Evolutionary conservation across 2,113 vertebrate genomes (phyloP).

Genomic region (Megaceryle torquata): DNA sequence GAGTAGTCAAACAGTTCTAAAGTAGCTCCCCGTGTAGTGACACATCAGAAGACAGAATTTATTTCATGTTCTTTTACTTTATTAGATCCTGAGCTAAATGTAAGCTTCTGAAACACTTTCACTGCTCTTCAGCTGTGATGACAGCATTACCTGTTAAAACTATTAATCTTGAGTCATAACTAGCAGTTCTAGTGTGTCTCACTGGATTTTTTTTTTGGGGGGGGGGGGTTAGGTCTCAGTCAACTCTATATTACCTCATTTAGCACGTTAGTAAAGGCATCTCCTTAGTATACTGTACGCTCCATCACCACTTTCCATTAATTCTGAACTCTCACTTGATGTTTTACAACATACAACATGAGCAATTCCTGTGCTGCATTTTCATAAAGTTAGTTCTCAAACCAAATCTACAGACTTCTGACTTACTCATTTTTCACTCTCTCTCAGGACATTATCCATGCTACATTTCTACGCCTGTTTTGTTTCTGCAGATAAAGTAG

Average conservation of each 20-base stretch:
- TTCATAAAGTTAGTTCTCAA: not conserved
- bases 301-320: not conserved
- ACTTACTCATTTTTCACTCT: not conserved
- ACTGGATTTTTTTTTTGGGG: not conserved
- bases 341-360: not conserved
- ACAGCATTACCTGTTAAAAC: not conserved
- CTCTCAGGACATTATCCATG: not conserved
- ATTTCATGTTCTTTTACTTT: not conserved
- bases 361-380: not conserved
- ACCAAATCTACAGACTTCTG: not conserved
- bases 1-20: not conserved
- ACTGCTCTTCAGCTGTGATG: constrained; percentile 24
- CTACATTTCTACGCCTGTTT: not conserved
- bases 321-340: not conserved
- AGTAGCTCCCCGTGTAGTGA: not conserved
- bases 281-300: not conserved
- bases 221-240: not conserved
- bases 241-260: not conserved
- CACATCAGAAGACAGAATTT: not conserved
- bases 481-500: not conserved
- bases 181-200: not conserved
- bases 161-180: not conserved
- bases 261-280: not conserved
- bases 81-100: too few relatives aligned
- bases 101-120: not conserved